Evolutionary conservation across 2,888 invertebrate species (phyloP), one percentile per base, ranked within the genome.

Genomic region (Steinernema carpocapsae): DNA sequence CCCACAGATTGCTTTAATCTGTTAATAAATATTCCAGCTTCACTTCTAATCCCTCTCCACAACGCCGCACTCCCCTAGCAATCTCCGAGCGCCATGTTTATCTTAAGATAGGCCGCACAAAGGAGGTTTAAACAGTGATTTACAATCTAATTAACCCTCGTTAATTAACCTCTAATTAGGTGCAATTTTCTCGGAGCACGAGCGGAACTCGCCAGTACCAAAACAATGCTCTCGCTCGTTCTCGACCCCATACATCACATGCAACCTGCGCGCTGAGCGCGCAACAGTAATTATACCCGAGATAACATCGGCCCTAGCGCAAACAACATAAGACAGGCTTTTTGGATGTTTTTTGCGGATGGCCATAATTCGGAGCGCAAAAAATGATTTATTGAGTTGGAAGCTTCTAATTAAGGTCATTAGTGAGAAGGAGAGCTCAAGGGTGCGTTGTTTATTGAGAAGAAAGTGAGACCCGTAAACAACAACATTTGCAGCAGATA

Each of bases 121-220:
- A 48, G 19, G 14, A 17, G n/a, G 48, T 64, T 29, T 37, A 17
- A 64, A 32, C 64, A 64, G 64, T 32, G 64, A 64, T 64, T 64
- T 64, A 64, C 64, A 37, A 64, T 64, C 64, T 64, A 64, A 64
- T 64, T 64, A 64, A 32, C 64, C 32, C 26, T 29, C 12, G 29
- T n/a, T 64, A 64, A 64, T 64, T 64, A 64, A 64, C 64, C 64
- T 64, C 64, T 64, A 64, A 64, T 64, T 64, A 64, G 64, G 64
- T 64, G 64, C 64, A 64, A 64, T 64, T 64, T 64, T 64, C 64
- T 32, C n/a, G 64, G 37, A 37, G 37, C 17, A 32, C 64, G 26
- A 32, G 32, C 64, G 64, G 64, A 64, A 64, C 64, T 64, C 64
- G 32, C 64, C 29, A 22, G 29, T 64, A 29, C 17, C 64, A 64